These are phyloP conservation scores for Zeus faber DNA, from an alignment of 2,113 vertebrate genomes.

Conservation along the genomic window DNA sequence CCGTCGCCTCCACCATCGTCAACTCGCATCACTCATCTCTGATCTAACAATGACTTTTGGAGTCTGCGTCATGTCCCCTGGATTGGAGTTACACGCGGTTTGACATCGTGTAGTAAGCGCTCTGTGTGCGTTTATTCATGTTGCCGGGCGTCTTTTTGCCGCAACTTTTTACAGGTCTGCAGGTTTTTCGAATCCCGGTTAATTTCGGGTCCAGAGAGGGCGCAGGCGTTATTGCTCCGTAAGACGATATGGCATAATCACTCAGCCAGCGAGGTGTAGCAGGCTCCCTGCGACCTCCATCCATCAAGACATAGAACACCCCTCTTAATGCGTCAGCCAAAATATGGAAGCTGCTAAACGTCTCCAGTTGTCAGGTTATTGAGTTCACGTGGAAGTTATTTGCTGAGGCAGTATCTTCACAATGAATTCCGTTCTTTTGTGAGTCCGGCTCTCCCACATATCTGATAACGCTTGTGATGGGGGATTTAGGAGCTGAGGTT, in stretches of 20 bases:
- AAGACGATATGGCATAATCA: conserved; percentile 67
- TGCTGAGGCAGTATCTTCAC: conserved; percentile 35
- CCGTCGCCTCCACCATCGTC: conserved; percentile 54
- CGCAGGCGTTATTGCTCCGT: conserved; percentile 56
- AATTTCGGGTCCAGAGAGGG: conserved; percentile 33
- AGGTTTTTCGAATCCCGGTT: conserved; percentile 15
- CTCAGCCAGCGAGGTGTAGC: conserved; percentile 49
- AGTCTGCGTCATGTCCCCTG: too few species aligned
- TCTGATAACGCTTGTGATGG: conserved; percentile 47
- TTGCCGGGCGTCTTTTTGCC: background rate
- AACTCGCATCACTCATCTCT: conserved; percentile 38
- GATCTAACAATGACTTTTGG: too few species aligned
- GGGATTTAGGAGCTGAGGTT: conserved; percentile 33
- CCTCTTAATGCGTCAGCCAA: conserved; percentile 59
- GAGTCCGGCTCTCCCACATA: conserved; percentile 43
- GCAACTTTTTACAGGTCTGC: conserved; percentile 11
- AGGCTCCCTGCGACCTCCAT: conserved; percentile 66
- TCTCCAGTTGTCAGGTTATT: conserved; percentile 57
- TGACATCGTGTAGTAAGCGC: too few species aligned
- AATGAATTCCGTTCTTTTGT: conserved; percentile 44
- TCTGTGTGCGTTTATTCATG: conserved; percentile 3
- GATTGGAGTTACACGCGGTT: too few species aligned
- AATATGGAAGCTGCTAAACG: conserved; percentile 58
- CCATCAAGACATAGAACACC: conserved; percentile 57
- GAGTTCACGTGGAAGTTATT: conserved; percentile 50